These are phyloP conservation scores for Nebria salina DNA, from an alignment of 2,888 invertebrate species.

Conservation along the genomic window DNA sequence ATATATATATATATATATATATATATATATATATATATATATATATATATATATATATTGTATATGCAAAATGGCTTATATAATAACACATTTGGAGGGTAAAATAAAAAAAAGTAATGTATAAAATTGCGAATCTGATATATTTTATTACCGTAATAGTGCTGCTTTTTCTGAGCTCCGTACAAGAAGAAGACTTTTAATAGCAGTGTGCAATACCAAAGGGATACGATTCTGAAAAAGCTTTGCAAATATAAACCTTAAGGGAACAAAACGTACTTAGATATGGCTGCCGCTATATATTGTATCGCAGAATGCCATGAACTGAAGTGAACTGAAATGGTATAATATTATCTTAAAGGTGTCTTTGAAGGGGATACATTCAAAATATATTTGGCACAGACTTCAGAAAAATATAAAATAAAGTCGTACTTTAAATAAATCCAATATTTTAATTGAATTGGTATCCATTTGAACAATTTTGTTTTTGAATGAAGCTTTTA, in stretches of 20 bases:
- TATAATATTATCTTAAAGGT: neutral
- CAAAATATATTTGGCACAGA: neutral
- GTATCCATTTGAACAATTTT: no score
- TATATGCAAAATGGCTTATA: neutral
- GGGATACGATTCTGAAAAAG: neutral
- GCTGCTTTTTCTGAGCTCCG: neutral
- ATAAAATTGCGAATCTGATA: neutral
- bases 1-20: constrained; percentile 13
- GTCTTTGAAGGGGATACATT: neutral
- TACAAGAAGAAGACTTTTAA: neutral
- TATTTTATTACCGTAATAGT: neutral
- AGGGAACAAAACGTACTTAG: constrained; percentile 1
- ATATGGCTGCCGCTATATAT: neutral
- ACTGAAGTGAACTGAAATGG: neutral
- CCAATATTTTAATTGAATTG: no score
- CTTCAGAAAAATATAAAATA: no score
- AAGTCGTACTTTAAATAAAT: no score
- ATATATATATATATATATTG: constrained; percentile 3
- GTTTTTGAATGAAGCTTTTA: no score
- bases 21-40: neutral
- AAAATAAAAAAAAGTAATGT: no score
- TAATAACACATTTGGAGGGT: neutral
- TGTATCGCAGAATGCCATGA: neutral
- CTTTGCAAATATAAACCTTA: neutral
- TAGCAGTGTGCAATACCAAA: neutral